Percentiles rank a stretch among this genome's conserved stretches.
Evolutionary conservation across 2,888 invertebrate genomes (phyloP).

Genomic region (Ecliptopera silaceata): DNA sequence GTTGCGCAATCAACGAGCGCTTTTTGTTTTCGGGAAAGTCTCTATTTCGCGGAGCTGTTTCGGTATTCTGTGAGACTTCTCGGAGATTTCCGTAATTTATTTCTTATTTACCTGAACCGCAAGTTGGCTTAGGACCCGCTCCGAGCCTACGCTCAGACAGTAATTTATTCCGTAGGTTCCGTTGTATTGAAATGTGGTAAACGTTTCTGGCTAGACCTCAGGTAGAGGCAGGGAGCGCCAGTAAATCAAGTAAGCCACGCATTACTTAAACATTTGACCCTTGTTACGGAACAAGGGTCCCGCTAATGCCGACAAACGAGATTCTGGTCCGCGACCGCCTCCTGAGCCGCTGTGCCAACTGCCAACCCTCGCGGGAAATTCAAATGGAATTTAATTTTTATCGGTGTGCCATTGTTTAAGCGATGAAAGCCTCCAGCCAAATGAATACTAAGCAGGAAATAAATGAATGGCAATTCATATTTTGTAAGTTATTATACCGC

Average conservation of each 20-base stretch:
- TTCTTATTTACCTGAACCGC: background rate
- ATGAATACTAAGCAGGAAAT: slow-evolving; percentile 4
- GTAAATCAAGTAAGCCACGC: slow-evolving; percentile 30
- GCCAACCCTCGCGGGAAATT: background rate
- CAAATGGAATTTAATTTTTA: slow-evolving; percentile 1
- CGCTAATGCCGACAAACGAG: slow-evolving; percentile 26
- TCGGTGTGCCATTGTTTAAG: slow-evolving; percentile 13
- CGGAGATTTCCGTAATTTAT: background rate
- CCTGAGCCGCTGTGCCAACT: background rate
- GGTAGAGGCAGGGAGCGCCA: slow-evolving; percentile 14
- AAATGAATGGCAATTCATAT: background rate
- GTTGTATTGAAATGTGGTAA: slow-evolving; percentile 8
- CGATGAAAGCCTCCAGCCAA: slow-evolving; percentile 16
- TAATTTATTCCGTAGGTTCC: background rate
- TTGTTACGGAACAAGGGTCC: slow-evolving; percentile 26
- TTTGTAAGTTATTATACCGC: background rate
- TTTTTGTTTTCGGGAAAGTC: slow-evolving; percentile 17
- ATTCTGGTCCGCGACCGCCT: slow-evolving; percentile 8
- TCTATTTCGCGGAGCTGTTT: slow-evolving; percentile 6
- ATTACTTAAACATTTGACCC: slow-evolving; percentile 34
- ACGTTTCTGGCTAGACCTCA: slow-evolving; percentile 4
- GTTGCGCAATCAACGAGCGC: slow-evolving; percentile 22
- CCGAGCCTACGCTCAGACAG: background rate
- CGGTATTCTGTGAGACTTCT: background rate
- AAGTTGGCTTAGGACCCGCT: background rate